Conservation (phyloP, 2,888 invertebrate species). For the Terebella lapidaria region DNA sequence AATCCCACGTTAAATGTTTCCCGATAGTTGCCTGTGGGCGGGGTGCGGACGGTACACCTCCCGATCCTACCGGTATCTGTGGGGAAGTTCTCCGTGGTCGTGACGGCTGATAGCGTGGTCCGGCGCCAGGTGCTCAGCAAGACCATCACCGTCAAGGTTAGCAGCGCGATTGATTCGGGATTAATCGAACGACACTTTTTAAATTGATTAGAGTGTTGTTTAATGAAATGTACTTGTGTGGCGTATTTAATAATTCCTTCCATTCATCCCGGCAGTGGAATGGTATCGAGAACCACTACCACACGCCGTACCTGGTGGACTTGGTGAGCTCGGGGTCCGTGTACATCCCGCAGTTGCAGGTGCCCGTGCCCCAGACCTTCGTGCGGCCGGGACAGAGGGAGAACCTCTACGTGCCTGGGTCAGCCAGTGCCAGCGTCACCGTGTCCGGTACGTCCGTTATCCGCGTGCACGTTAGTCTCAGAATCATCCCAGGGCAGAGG, state of each 20-base stretch:
- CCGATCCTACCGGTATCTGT: neutral
- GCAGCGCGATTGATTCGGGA: too few relatives aligned
- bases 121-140: neutral
- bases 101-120: neutral
- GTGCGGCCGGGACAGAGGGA: slow-evolving; percentile 84
- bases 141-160: neutral
- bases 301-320: slow-evolving; percentile 86
- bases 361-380: slow-evolving; percentile 86
- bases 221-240: too few relatives aligned
- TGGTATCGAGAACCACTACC: slow-evolving; percentile 83
- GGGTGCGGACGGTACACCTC: neutral
- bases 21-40: too few relatives aligned
- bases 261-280: too few relatives aligned
- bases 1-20: too few relatives aligned
- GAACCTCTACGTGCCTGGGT: slow-evolving; percentile 89
- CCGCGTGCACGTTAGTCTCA: too few relatives aligned
- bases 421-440: slow-evolving; percentile 63
- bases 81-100: neutral
- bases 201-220: too few relatives aligned
- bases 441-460: neutral
- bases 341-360: slow-evolving; percentile 90
- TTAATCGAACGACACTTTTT: too few relatives aligned
- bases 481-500: too few relatives aligned
- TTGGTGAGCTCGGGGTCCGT: slow-evolving; percentile 73
- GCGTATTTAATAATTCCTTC: too few relatives aligned